phyloP scores from a whole-genome alignment of 92 coral and sea anemone species.

The Anthopleura xanthogrammica region DNA sequence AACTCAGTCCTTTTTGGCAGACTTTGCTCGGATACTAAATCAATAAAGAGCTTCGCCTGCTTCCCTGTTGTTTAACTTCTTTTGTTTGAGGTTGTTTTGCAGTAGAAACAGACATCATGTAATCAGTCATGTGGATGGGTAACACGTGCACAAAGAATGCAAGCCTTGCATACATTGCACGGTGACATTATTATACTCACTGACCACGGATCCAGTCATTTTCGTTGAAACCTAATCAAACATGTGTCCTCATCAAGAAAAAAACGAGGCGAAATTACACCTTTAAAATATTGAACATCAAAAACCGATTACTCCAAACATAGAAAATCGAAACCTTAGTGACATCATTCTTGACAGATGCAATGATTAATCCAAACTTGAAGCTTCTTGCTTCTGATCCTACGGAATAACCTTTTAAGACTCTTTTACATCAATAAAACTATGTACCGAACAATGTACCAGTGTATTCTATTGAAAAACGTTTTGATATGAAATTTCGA shows the following conservation, averaged over 20 bases:
- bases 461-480: background rate
- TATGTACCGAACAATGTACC: background rate
- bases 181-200: conserved; percentile 26
- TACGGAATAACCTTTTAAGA: background rate
- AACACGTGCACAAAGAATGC: conserved; percentile 50
- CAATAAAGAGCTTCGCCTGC: background rate
- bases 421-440: background rate
- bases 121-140: conserved; percentile 20
- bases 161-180: conserved; percentile 15
- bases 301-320: background rate
- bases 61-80: conserved; percentile 24
- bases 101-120: conserved; percentile 27
- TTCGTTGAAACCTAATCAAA: background rate
- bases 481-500: background rate
- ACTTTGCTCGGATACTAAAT: conserved; percentile 22
- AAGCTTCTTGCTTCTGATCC: background rate
- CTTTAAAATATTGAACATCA: background rate
- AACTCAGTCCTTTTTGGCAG: conserved; percentile 14
- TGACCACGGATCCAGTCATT: background rate
- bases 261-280: conserved; percentile 17
- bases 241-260: conserved; percentile 13
- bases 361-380: background rate
- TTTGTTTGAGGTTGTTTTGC: conserved; percentile 36
- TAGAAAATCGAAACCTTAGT: background rate
- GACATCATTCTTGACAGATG: background rate